Percentiles rank a stretch among this genome's conserved stretches.
Evolutionary conservation across 2,113 vertebrate species (phyloP).

Genomic region (Poeciliopsis occidentalis): DNA sequence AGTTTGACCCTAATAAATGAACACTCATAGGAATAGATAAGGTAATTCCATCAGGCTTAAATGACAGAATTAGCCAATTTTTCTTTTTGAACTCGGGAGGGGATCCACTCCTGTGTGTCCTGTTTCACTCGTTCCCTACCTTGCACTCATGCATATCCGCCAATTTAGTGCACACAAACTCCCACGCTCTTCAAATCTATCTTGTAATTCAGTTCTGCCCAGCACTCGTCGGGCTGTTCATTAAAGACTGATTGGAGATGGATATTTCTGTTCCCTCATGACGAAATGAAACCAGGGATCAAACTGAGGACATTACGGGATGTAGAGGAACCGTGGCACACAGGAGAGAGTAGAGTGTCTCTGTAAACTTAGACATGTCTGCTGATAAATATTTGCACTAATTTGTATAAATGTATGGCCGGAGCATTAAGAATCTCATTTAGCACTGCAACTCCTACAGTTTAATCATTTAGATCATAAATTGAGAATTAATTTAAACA

Average conservation of each 20-base stretch:
- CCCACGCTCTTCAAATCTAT: conserved; percentile 63
- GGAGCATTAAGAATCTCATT: conserved; percentile 56
- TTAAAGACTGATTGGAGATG: conserved; percentile 77
- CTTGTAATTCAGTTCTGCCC: conserved; percentile 73
- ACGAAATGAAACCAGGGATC: conserved; percentile 70
- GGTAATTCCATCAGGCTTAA: conserved; percentile 56
- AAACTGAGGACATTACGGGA: conserved; percentile 67
- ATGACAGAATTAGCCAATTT: conserved; percentile 72
- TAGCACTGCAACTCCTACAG: conserved; percentile 46
- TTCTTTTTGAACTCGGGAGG: conserved; percentile 56
- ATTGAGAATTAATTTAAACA: conserved; percentile 75
- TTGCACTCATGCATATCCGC: neutral
- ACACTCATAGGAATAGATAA: conserved; percentile 64
- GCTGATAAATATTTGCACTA: conserved; percentile 58
- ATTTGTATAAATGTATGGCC: conserved; percentile 57
- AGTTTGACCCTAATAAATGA: conserved; percentile 70
- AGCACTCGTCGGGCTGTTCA: conserved; percentile 77
- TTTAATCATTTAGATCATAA: conserved; percentile 75
- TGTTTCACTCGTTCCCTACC: conserved; percentile 65
- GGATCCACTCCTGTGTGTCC: conserved; percentile 76
- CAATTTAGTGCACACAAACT: conserved; percentile 21
- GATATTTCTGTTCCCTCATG: conserved; percentile 73
- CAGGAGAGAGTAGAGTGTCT: conserved; percentile 24
- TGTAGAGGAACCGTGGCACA: conserved; percentile 50
- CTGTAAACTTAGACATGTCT: conserved; percentile 29